Evolutionary conservation across 2,888 invertebrate genomes (phyloP).

Genomic region (Lepidochrysops patricia): DNA sequence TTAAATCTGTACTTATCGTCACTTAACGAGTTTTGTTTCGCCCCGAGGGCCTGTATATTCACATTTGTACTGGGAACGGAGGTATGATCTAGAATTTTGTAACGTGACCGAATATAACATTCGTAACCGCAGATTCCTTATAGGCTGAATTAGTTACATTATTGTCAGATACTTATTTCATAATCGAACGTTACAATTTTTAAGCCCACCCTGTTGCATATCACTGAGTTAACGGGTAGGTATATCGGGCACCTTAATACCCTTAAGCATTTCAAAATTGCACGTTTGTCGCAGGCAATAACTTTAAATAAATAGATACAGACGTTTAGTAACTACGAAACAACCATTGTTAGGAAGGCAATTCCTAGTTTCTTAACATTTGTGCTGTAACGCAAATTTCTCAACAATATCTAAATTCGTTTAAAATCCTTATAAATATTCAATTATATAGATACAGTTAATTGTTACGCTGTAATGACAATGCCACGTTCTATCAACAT

Average conservation of each 20-base stretch:
- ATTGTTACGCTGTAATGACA: neutral
- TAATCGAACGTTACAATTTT: conserved; percentile 38
- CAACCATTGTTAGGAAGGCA: conserved; percentile 31
- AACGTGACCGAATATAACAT: conserved; percentile 17
- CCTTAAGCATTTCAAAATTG: neutral
- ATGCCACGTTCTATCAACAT: neutral
- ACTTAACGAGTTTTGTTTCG: conserved; percentile 16
- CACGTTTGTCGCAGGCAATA: neutral
- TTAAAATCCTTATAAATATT: neutral
- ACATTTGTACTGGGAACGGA: conserved; percentile 21
- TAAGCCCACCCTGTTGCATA: conserved; percentile 49
- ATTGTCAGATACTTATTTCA: conserved; percentile 69
- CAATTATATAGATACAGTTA: neutral
- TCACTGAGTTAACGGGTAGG: conserved; percentile 41
- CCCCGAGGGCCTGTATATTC: conserved; percentile 18
- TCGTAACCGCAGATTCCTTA: conserved; percentile 19
- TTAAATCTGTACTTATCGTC: conserved; percentile 27
- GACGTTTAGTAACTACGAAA: conserved; percentile 18
- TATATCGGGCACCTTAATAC: conserved; percentile 18
- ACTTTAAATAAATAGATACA: conserved; percentile 18
- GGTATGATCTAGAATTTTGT: neutral
- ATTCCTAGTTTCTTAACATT: conserved; percentile 26
- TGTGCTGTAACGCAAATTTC: conserved; percentile 34
- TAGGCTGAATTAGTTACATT: conserved; percentile 47
- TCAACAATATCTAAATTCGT: conserved; percentile 8